Evolutionary conservation across 1,140 invertebrate species (phyloP), one percentile per base, ranked within the genome.

Genomic region (Microplitis mediator): DNA sequence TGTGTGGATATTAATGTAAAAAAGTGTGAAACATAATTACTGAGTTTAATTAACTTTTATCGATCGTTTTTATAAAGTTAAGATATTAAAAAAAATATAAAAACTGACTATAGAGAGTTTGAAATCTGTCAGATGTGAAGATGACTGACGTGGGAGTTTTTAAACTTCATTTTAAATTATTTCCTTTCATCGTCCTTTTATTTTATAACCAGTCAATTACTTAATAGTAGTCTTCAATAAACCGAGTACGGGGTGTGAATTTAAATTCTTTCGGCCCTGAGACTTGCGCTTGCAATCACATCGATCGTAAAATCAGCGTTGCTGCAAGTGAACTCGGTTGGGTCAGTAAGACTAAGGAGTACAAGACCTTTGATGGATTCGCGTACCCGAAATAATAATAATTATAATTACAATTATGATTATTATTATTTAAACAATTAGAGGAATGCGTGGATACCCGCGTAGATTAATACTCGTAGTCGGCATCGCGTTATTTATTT

Each of bases 381-480:
- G 62, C 16, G 39, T 58, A 36, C 9, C 36, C 13, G 32, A 50
- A 51, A 31, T 4, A 60, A 58, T 16, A 60, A 62, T 8, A 50
- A 14, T 9, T 3, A 51, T 39, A 34, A 45, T 9, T 3, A 51
- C 31, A 34, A 45, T 34, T 13, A 58, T 39, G 11, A 39, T 39
- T 8, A 39, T 39, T 39, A 39, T 39, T 45, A 45, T 45, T 45
- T 45, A 45, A 45, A 9, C 11, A 45, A 45, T 45, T 45, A 45
- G 51, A 58, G 68, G 60, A 67, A 72, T 75, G 74, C 75, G 73
- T 51, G 69, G 8, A 32, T 16, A 73, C 60, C 63, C 71, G 62
- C 78, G 79, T 58, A 74, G 77, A 31, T 35, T 82, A 5, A 34
- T 85, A 23, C 39, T 79, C 4, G n/a, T 82, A 61, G 16, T 65